Base-by-base conservation (phyloP, 2,797 vertebrate genomes). In the Propithecus deckenii region DNA sequence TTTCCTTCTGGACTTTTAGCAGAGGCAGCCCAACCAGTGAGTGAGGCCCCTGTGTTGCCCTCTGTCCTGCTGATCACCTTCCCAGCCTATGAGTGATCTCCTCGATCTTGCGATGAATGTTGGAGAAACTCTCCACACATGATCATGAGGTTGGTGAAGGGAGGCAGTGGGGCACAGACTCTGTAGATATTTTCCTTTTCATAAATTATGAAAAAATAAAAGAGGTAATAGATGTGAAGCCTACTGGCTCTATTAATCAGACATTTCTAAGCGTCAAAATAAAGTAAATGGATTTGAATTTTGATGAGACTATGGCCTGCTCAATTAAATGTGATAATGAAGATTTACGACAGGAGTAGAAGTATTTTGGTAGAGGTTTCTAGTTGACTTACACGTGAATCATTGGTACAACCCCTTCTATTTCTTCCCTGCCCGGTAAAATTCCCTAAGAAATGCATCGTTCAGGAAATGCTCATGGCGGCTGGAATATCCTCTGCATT, bases 271-370 rank as follows among this genome's bases (percentile, higher is more conserved):
- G 50, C 28, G 35, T 91, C 43, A 72, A 75, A 92, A 75, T 95
- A 78, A 87, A 88, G 92, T 95, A 81, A 88, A 30, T 84, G 74
- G 61, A 78, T 92, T 90, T 96, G 71, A 94, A 74, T 95, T 96
- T 94, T 92, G 86, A 65, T 57, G 50, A 74, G 48, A 63, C 6
- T 32, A 5, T 32, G 50, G 35, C n/a, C 72, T 81, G 1, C 30
- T 91, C 61, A 74, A 43, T 83, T 83, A 88, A 89, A 50, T 69
- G 32, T 57, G 55, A 8, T 87, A 87, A 78, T 57, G 75, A 95
- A 75, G 84, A 72, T 85, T 94, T 67, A 83, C 32, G 85, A 55
- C 32, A 85, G 85, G 43, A 86, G 35, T 67, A 59, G 50, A 79
- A 52, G 1, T 79, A 80, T 81, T 91, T 79, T 20, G 38, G 7